Evolutionary conservation across 1,140 invertebrate species (phyloP).

Genomic region (Aphis craccivora): DNA sequence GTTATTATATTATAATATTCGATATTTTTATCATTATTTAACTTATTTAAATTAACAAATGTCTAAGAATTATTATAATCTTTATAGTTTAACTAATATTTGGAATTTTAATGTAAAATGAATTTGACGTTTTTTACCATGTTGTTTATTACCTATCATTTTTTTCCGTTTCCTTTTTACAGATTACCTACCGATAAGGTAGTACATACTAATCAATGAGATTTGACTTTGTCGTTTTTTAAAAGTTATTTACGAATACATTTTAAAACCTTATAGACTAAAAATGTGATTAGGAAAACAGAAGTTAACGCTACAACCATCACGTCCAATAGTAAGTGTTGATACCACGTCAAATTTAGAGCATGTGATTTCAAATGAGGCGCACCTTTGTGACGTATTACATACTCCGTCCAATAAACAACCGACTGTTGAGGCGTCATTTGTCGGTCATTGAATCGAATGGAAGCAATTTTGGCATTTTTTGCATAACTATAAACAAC

Average conservation of each 20-base stretch:
- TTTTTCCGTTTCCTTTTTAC: too few relatives aligned
- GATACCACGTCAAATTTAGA: slow-evolving; percentile 68
- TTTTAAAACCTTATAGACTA: not conserved
- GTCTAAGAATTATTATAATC: too few relatives aligned
- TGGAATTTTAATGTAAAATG: too few relatives aligned
- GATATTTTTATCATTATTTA: too few relatives aligned
- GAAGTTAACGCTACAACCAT: not conserved
- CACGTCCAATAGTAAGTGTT: slow-evolving; percentile 70
- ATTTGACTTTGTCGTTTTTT: not conserved
- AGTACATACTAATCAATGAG: not conserved
- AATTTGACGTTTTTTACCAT: too few relatives aligned
- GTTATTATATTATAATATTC: too few relatives aligned
- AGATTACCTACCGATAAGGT: too few relatives aligned
- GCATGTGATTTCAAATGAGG: slow-evolving; percentile 68
- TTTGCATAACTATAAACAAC: slow-evolving; percentile 50
- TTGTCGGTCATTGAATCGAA: slow-evolving; percentile 63
- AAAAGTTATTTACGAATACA: not conserved
- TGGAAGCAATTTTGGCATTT: slow-evolving; percentile 50
- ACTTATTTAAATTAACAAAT: too few relatives aligned
- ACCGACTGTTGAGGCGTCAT: slow-evolving; percentile 65
- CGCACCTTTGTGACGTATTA: slow-evolving; percentile 69
- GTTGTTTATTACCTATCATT: too few relatives aligned
- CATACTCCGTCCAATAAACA: slow-evolving; percentile 72
- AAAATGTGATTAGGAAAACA: not conserved
- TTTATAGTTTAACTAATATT: too few relatives aligned